phyloP scores from a whole-genome alignment of 2,888 invertebrate species.

The Lobophora halterata region DNA sequence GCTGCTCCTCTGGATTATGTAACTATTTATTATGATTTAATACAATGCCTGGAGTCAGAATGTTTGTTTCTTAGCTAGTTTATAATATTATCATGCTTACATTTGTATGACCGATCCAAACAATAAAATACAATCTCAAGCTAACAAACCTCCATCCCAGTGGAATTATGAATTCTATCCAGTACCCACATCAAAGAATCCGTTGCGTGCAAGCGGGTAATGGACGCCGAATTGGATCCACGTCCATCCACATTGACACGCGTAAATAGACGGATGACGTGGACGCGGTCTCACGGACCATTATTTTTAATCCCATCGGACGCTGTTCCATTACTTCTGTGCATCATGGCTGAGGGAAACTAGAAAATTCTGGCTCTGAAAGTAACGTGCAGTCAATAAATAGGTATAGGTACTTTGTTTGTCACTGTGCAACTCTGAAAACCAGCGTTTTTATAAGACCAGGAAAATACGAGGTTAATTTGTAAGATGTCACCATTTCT shows the following conservation, averaged over 20 bases:
- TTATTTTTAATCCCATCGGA: conserved; percentile 71
- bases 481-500: too few relatives aligned
- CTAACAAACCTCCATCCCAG: conserved; percentile 8
- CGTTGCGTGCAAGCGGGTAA: conserved; percentile 16
- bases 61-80: too few relatives aligned
- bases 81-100: too few relatives aligned
- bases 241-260: conserved; percentile 46
- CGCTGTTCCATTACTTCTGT: conserved; percentile 58
- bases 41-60: too few relatives aligned
- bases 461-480: too few relatives aligned
- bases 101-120: too few relatives aligned
- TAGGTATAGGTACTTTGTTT: too few relatives aligned
- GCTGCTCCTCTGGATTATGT: too few relatives aligned
- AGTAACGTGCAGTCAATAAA: too few relatives aligned
- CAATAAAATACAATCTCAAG: not conserved
- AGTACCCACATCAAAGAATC: conserved; percentile 15
- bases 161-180: conserved; percentile 17
- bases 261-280: conserved; percentile 49
- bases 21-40: too few relatives aligned
- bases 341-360: conserved; percentile 24
- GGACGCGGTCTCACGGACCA: conserved; percentile 49
- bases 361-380: not conserved
- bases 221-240: conserved; percentile 33
- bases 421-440: too few relatives aligned
- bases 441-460: too few relatives aligned